Conservation (phyloP, 2,888 invertebrate genomes). For the Tinea semifulvella region DNA sequence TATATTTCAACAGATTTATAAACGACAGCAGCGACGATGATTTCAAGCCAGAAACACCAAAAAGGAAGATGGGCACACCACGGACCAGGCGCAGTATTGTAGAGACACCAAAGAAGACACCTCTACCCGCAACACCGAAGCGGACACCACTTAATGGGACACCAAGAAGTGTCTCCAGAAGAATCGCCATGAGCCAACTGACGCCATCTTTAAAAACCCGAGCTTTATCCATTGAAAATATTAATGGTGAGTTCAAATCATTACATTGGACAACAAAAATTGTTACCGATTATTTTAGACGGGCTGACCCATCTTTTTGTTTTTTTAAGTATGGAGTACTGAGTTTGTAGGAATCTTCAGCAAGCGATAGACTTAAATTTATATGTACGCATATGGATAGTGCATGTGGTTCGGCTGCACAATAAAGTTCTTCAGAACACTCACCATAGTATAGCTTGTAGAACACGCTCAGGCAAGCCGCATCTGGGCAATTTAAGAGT, state of each 20-base stretch:
- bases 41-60: slow-evolving; percentile 31
- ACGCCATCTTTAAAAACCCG: slow-evolving; percentile 45
- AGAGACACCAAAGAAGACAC: slow-evolving; percentile 11
- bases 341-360: too few relatives aligned
- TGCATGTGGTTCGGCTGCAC: too few relatives aligned
- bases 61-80: slow-evolving; percentile 18
- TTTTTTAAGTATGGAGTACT: too few relatives aligned
- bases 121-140: slow-evolving; percentile 15
- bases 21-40: slow-evolving; percentile 42
- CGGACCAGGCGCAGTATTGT: background rate
- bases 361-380: too few relatives aligned
- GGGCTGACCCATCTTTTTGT: too few relatives aligned
- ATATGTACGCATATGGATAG: too few relatives aligned
- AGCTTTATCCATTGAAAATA: slow-evolving; percentile 44
- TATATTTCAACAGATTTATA: background rate
- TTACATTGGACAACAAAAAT: too few relatives aligned
- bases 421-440: too few relatives aligned
- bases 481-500: too few relatives aligned
- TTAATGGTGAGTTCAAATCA: slow-evolving; percentile 46
- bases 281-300: too few relatives aligned
- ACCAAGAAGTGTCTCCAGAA: slow-evolving; percentile 38
- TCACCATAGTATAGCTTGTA: too few relatives aligned
- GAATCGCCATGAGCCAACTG: slow-evolving; percentile 41
- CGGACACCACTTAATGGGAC: slow-evolving; percentile 25
- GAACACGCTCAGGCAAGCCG: too few relatives aligned